These are phyloP conservation scores for Zootoca vivipara DNA, from an alignment of 2,113 vertebrate species.

Conservation along the genomic window DNA sequence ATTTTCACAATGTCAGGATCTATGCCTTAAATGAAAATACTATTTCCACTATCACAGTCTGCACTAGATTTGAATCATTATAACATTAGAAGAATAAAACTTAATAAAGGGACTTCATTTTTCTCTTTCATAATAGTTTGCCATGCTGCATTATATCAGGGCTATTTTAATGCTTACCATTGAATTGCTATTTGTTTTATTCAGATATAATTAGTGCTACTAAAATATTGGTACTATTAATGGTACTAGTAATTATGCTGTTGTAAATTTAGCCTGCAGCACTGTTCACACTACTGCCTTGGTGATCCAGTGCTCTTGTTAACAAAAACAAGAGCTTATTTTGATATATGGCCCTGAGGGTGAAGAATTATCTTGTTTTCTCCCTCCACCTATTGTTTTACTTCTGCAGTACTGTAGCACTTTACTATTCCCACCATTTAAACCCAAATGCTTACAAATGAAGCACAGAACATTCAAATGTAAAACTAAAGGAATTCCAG, in stretches of 20 bases:
- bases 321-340: slow-evolving; percentile 38
- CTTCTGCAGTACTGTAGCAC: neutral
- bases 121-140: slow-evolving; percentile 21
- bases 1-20: neutral
- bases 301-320: slow-evolving; percentile 30
- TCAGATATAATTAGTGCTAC: slow-evolving; percentile 34
- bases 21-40: neutral
- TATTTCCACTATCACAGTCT: neutral
- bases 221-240: slow-evolving; percentile 39
- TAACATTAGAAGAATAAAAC: neutral
- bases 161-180: slow-evolving; percentile 37
- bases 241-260: slow-evolving; percentile 48
- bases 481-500: neutral
- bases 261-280: slow-evolving; percentile 44
- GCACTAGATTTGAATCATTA: neutral
- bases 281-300: neutral
- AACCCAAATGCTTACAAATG: neutral
- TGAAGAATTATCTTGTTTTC: neutral
- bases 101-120: neutral
- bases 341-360: slow-evolving; percentile 13
- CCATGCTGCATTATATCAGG: neutral
- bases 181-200: slow-evolving; percentile 51
- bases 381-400: neutral
- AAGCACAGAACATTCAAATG: neutral
- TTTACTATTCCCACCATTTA: neutral